Evolutionary conservation across 30 jellyfish, hydroid and myxozoan genomes (phyloP), one percentile per base, ranked within the genome.

Genomic region (Aurelia coerulea): DNA sequence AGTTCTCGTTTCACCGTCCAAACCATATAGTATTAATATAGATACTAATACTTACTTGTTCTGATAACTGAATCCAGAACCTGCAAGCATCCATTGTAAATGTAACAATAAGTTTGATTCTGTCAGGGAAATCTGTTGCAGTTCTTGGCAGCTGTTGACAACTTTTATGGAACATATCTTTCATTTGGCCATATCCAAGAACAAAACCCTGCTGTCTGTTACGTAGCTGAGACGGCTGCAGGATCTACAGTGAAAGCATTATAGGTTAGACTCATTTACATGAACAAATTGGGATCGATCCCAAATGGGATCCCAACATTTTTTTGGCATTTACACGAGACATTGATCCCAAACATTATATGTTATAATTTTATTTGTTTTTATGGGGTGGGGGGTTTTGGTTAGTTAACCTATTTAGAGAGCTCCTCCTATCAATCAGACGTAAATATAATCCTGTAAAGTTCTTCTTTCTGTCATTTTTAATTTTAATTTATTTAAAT

Each of bases 31-130:
- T 23, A 23, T 23, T 23, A 23, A 23, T 23, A 23, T 23, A 23
- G 29, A 23, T 23, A 23, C 49, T 1, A 9, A 64, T 16, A 69
- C 85, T 69, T 78, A 79, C 96, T 64, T 51, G 80, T 1, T 78
- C 91, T 10, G 50, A 62, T n/a, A 81, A 42, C 7, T 87, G 96
- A n/a, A 92, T 76, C 98, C 98, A 93, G 37, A 93, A 88, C 60
- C 93, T 37, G 79, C 97, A 77, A 5, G 96, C 74, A 78, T 93
- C 96, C 19, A 74, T 92, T 8, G 86, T 74, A 72, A 31, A 60
- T 4, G 97, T 82, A 19, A 93, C 88, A 14, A 81, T 70, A 41
- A 93, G 78, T 6, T 16, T 50, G 41, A 93, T 78, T n/a, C 71
- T 17, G 60, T 93, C 94, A 3, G 94, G 90, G 63, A 88, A 23